These are phyloP conservation scores for Amphiprion clarkii DNA, from an alignment of 2,797 vertebrate genomes.

Conservation along the genomic window DNA sequence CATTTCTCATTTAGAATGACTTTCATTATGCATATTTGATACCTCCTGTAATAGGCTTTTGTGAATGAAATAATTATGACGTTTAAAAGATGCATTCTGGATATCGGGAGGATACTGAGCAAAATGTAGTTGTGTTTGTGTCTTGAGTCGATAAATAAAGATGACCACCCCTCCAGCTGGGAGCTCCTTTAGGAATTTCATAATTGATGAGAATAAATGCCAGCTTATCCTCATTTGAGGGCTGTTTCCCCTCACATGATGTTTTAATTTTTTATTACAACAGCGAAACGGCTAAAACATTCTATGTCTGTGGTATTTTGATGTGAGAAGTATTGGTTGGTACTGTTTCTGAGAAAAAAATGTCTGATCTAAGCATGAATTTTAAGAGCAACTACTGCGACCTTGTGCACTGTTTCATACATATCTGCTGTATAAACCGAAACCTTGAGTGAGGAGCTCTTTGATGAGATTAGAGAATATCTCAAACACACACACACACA, in stretches of 20 bases:
- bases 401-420: neutral
- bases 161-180: constrained; percentile 17
- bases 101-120: neutral
- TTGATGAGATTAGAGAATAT: constrained; percentile 25
- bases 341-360: neutral
- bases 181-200: constrained; percentile 23
- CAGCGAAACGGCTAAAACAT: neutral
- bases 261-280: constrained; percentile 2
- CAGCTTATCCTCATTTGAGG: constrained; percentile 18
- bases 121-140: constrained; percentile 17
- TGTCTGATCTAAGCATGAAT: neutral
- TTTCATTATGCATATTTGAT: constrained; percentile 62
- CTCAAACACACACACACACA: constrained; percentile 4
- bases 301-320: neutral
- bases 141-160: constrained; percentile 22
- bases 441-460: constrained; percentile 29
- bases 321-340: neutral
- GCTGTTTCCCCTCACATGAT: neutral
- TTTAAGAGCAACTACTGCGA: neutral
- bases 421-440: constrained; percentile 11
- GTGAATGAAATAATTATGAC: constrained; percentile 58
- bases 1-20: constrained; percentile 53
- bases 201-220: constrained; percentile 52
- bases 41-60: constrained; percentile 36
- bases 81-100: constrained; percentile 28